phyloP scores from a whole-genome alignment of 2,888 invertebrate species.

The Boloria euphrosyne region DNA sequence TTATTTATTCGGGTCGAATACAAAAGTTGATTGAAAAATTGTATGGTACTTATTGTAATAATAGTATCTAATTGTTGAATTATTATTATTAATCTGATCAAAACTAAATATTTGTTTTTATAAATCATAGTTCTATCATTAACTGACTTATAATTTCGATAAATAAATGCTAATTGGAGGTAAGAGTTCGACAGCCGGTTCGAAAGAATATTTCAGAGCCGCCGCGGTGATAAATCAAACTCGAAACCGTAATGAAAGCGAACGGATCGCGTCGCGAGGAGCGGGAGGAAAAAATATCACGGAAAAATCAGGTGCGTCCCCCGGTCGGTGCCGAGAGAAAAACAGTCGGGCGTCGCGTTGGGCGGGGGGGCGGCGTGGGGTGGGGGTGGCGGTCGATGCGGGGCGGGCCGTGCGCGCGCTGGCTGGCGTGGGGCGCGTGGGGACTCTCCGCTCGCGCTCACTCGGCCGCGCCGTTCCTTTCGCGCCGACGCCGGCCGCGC shows the following conservation, averaged over 20 bases:
- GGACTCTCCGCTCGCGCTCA: constrained; percentile 59
- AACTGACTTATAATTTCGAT: constrained; percentile 54
- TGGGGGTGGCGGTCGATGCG: constrained; percentile 73
- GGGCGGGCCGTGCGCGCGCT: constrained; percentile 65
- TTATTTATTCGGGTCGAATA: constrained; percentile 10
- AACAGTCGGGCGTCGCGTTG: constrained; percentile 70
- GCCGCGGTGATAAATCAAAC: constrained; percentile 82
- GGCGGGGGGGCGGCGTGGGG: constrained; percentile 59
- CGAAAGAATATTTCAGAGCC: constrained; percentile 79
- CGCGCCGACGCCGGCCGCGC: constrained; percentile 75
- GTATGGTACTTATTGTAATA: neutral
- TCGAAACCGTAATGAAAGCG: constrained; percentile 83
- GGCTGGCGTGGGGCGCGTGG: constrained; percentile 67
- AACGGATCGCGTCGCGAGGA: constrained; percentile 82
- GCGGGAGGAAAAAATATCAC: constrained; percentile 82
- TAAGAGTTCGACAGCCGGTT: constrained; percentile 76
- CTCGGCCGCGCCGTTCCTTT: constrained; percentile 72
- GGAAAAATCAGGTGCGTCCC: constrained; percentile 83
- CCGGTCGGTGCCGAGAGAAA: constrained; percentile 79
- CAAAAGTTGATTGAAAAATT: constrained; percentile 5
- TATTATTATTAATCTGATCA: neutral
- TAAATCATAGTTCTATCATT: constrained; percentile 26
- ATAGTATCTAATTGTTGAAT: constrained; percentile 3
- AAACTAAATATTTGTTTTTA: constrained; percentile 2
- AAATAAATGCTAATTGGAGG: constrained; percentile 79